Conservation (phyloP, 2,888 invertebrate species). For the Sphaeridia pumilis region DNA sequence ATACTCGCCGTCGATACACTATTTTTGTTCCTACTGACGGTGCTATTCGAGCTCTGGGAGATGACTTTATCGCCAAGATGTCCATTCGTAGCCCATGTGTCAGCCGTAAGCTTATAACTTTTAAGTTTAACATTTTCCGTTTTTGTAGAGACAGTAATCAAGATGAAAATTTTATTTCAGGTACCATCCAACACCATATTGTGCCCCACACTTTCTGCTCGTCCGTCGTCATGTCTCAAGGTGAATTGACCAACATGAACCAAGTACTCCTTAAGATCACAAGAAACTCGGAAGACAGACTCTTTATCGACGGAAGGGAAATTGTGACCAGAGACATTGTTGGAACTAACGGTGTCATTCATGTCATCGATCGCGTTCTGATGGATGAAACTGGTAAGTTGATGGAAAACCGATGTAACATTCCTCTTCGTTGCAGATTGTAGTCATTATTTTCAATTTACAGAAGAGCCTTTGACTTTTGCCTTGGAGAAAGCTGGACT, state of each 20-base stretch:
- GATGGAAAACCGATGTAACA: no score
- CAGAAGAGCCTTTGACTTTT: conserved; percentile 41
- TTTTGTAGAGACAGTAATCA: no score
- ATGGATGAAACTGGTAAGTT: conserved; percentile 51
- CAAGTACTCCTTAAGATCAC: conserved; percentile 44
- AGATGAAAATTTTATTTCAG: no score
- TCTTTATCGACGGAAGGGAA: conserved; percentile 48
- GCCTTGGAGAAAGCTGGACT: conserved; percentile 51
- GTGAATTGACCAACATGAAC: conserved; percentile 46
- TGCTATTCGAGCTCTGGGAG: conserved; percentile 48
- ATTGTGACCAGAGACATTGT: conserved; percentile 50
- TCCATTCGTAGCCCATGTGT: conserved; percentile 50
- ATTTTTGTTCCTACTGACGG: conserved; percentile 52
- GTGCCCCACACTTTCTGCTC: conserved; percentile 56
- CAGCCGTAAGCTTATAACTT: no score
- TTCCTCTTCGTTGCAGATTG: no score
- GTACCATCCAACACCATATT: conserved; percentile 55
- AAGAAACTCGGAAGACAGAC: conserved; percentile 44
- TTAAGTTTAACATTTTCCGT: no score
- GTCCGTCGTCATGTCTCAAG: conserved; percentile 47
- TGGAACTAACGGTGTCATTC: conserved; percentile 61
- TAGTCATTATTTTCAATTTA: no score
- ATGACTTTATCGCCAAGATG: conserved; percentile 45
- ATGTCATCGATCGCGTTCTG: conserved; percentile 54
- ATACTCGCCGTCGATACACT: conserved; percentile 44